phyloP scores from a whole-genome alignment of 2,797 vertebrate species.

The Calcarius lapponicus region DNA sequence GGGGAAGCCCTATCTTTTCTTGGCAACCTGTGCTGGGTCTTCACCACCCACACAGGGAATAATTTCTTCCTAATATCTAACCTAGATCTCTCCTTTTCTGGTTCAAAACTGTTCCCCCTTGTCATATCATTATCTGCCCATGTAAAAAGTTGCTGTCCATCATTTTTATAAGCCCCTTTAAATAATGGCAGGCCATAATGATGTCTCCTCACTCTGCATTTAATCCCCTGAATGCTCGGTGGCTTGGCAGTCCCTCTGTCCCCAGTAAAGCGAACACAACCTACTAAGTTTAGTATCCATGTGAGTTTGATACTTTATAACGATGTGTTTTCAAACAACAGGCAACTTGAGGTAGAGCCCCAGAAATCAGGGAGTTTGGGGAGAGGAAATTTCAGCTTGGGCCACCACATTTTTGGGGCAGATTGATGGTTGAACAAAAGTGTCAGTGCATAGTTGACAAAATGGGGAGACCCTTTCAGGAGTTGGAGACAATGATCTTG shows the following conservation, averaged over 20 bases:
- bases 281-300: neutral
- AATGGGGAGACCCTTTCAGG: neutral
- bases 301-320: neutral
- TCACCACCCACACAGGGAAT: neutral
- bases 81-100: neutral
- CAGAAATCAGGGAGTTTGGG: neutral
- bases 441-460: neutral
- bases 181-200: accelerated
- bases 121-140: neutral
- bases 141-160: neutral
- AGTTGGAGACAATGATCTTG: neutral
- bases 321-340: accelerated
- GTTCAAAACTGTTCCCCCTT: neutral
- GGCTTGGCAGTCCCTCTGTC: neutral
- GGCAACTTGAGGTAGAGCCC: neutral
- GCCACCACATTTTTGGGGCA: neutral
- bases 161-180: neutral
- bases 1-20: neutral
- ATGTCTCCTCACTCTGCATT: neutral
- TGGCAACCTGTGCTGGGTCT: neutral
- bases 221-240: neutral
- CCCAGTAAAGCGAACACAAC: neutral
- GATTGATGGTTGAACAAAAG: neutral
- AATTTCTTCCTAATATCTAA: neutral
- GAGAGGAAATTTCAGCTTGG: neutral